These are phyloP conservation scores for Aphidius gifuensis DNA, from an alignment of 1,140 invertebrate species.

Conservation along the genomic window DNA sequence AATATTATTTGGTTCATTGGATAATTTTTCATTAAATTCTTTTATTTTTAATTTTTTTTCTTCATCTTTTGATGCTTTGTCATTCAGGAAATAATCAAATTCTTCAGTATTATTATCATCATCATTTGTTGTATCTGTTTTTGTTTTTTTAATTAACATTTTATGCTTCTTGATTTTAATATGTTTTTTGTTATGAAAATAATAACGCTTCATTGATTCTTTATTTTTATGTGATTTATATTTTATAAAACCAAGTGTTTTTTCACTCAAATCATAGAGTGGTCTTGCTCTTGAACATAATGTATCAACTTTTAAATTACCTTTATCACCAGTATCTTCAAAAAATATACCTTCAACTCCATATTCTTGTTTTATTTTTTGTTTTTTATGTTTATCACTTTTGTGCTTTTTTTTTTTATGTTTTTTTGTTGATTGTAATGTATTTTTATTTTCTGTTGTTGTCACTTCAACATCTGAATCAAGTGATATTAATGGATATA, in stretches of 20 bases:
- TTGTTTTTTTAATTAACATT: constrained; percentile 35
- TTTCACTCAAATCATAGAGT: constrained; percentile 41
- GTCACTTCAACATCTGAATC: constrained; percentile 7
- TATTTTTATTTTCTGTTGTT: too few species aligned
- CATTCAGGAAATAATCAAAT: constrained; percentile 31
- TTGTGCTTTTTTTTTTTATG: constrained; percentile 36
- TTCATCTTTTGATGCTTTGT: constrained; percentile 42
- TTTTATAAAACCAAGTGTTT: constrained; percentile 36
- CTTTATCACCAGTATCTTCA: constrained; percentile 53
- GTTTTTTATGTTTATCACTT: constrained; percentile 31
- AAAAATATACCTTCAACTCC: constrained; percentile 53
- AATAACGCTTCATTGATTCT: constrained; percentile 42
- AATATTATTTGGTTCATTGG: constrained; percentile 54
- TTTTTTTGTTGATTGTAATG: constrained; percentile 19
- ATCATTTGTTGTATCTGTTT: constrained; percentile 24
- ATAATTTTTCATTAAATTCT: constrained; percentile 55
- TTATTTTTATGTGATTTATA: constrained; percentile 30
- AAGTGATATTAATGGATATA: constrained; percentile 1
- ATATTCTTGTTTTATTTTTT: constrained; percentile 36
- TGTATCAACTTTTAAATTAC: constrained; percentile 52
- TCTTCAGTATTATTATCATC: constrained; percentile 19
- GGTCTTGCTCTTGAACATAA: constrained; percentile 52
- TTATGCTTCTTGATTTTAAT: constrained; percentile 35
- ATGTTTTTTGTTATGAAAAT: constrained; percentile 30
- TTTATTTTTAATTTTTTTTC: constrained; percentile 52